Evolutionary conservation across 1,140 invertebrate species (phyloP).

Genomic region (Thaumatotibia leucotreta): DNA sequence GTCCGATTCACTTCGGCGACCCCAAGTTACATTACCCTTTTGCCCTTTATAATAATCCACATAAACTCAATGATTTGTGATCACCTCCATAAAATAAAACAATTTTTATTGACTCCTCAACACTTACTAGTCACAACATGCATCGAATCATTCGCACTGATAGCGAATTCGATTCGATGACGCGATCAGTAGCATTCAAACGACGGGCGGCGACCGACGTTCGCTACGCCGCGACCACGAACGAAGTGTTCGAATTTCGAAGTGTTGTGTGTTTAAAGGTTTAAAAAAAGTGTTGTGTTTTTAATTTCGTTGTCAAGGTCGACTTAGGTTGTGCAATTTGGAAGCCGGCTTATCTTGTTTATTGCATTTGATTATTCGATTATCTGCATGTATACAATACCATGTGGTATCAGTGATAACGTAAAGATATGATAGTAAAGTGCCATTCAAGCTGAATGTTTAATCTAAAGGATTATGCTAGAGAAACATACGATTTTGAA

Average conservation of each 20-base stretch:
- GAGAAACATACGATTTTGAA: no score
- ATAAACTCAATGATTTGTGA: no score
- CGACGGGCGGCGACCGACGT: conserved; percentile 41
- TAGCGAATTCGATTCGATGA: conserved; percentile 36
- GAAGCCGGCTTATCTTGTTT: background rate
- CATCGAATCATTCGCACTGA: conserved; percentile 7
- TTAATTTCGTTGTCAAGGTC: background rate
- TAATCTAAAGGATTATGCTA: background rate
- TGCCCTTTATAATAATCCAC: no score
- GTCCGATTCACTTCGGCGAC: no score
- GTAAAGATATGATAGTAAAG: background rate
- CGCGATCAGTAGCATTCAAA: conserved; percentile 51
- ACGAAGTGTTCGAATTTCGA: conserved; percentile 39
- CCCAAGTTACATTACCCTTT: no score
- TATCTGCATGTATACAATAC: conserved; percentile 1
- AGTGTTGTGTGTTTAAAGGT: conserved; percentile 33
- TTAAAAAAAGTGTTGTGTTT: conserved; percentile 5
- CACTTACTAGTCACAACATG: background rate
- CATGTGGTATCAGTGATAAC: background rate
- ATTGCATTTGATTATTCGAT: background rate
- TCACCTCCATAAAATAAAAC: no score
- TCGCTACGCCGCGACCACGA: conserved; percentile 28
- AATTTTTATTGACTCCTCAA: background rate
- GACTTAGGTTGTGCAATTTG: background rate
- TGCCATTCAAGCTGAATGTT: background rate